These are phyloP conservation scores for Odontocerum albicorne DNA, from an alignment of 2,888 invertebrate genomes.

Conservation along the genomic window DNA sequence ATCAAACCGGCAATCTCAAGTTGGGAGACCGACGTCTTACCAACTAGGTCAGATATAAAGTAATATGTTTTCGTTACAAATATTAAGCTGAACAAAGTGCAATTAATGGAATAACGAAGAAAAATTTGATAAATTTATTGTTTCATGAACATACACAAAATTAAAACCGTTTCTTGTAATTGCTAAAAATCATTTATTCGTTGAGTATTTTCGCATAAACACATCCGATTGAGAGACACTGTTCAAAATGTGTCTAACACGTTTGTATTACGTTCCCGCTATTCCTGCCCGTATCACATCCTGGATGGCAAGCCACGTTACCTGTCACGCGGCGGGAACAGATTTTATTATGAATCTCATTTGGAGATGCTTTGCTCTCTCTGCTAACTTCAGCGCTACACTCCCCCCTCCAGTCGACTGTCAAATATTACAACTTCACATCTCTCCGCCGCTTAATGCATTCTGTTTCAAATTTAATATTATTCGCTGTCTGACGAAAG, in stretches of 20 bases:
- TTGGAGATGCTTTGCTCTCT: slow-evolving; percentile 15
- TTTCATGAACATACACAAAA: too few relatives aligned
- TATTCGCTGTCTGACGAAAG: too few relatives aligned
- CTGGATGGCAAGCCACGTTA: neutral
- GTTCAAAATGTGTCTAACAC: neutral
- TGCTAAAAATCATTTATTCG: too few relatives aligned
- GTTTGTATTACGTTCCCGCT: slow-evolving; percentile 1
- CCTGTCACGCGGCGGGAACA: slow-evolving; percentile 14
- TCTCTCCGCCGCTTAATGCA: neutral
- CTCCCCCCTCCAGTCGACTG: slow-evolving; percentile 1
- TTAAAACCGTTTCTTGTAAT: too few relatives aligned
- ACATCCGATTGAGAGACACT: neutral
- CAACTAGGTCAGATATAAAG: too few relatives aligned
- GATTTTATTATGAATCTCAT: slow-evolving; percentile 31
- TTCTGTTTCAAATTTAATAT: slow-evolving; percentile 2
- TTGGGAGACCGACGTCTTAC: too few relatives aligned
- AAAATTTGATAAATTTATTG: too few relatives aligned
- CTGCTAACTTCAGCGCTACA: neutral
- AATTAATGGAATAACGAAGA: too few relatives aligned
- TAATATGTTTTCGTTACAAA: too few relatives aligned
- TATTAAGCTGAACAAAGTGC: too few relatives aligned
- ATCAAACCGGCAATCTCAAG: too few relatives aligned
- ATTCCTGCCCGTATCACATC: neutral
- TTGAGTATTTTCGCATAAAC: too few relatives aligned
- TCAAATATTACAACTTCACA: slow-evolving; percentile 2